phyloP scores from a whole-genome alignment of 2,113 vertebrate genomes.

The Gallinago jamesoni region DNA sequence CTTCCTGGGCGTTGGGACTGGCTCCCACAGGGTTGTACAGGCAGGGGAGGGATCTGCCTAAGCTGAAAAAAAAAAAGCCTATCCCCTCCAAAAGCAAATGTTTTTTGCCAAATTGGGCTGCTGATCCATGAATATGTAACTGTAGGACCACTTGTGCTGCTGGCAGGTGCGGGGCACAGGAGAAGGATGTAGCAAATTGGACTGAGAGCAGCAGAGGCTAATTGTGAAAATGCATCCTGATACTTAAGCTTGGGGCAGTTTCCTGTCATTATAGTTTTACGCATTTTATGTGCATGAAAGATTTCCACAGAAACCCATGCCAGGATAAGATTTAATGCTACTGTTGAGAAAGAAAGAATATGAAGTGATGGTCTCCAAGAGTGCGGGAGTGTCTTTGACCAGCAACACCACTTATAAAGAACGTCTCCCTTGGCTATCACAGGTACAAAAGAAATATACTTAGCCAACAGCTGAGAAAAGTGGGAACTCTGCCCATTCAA shows the following conservation, averaged over 20 bases:
- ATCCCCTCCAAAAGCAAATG: neutral
- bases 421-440: neutral
- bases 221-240: neutral
- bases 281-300: neutral
- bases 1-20: neutral
- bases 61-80: neutral
- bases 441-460: neutral
- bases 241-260: conserved; percentile 4
- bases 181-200: neutral
- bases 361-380: neutral
- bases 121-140: neutral
- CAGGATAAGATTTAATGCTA: neutral
- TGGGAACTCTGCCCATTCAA: neutral
- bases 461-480: neutral
- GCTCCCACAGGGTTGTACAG: neutral
- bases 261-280: neutral
- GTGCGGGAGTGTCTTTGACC: neutral
- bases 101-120: neutral
- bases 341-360: neutral
- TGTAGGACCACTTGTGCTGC: neutral
- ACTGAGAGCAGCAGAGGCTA: neutral
- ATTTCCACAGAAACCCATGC: neutral
- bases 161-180: neutral
- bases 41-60: neutral
- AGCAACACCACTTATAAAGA: neutral